phyloP scores from a whole-genome alignment of 2,888 invertebrate species.

The Ditylenchus weischeri region DNA sequence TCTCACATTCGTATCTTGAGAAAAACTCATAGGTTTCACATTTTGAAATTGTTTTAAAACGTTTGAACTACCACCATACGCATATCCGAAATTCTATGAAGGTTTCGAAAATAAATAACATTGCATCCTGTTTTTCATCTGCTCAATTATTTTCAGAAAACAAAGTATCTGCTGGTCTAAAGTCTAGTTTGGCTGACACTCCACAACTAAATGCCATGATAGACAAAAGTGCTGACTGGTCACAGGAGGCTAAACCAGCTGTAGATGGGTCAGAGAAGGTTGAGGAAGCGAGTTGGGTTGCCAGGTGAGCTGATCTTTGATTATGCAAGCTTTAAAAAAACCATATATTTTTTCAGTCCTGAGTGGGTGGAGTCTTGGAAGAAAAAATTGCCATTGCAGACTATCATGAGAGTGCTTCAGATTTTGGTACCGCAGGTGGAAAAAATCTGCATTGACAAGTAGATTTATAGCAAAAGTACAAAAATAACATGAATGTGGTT shows the following conservation, averaged over 20 bases:
- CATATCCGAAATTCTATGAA: too few species aligned
- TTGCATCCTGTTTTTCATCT: too few species aligned
- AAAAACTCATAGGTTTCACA: too few species aligned
- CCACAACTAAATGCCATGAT: conserved; percentile 91
- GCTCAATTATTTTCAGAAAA: neutral
- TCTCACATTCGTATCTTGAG: too few species aligned
- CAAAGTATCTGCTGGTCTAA: conserved; percentile 62
- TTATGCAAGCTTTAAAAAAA: too few species aligned
- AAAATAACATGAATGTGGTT: conserved; percentile 24
- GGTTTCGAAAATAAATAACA: too few species aligned
- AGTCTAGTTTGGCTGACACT: conserved; percentile 78
- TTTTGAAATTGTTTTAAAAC: too few species aligned
- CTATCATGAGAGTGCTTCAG: conserved; percentile 95
- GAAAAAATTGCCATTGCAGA: conserved; percentile 91
- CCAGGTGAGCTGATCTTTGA: neutral
- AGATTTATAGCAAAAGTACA: neutral
- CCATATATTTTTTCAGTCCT: conserved; percentile 64
- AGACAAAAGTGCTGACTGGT: conserved; percentile 64
- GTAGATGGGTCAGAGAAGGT: neutral
- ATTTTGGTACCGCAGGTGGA: conserved; percentile 98
- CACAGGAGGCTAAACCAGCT: conserved; percentile 4
- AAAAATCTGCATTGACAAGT: conserved; percentile 99
- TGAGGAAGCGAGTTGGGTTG: neutral
- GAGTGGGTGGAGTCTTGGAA: conserved; percentile 96
- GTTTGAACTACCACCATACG: too few species aligned